phyloP scores from a whole-genome alignment of 2,797 vertebrate species.

The Leptoclinus maculatus region DNA sequence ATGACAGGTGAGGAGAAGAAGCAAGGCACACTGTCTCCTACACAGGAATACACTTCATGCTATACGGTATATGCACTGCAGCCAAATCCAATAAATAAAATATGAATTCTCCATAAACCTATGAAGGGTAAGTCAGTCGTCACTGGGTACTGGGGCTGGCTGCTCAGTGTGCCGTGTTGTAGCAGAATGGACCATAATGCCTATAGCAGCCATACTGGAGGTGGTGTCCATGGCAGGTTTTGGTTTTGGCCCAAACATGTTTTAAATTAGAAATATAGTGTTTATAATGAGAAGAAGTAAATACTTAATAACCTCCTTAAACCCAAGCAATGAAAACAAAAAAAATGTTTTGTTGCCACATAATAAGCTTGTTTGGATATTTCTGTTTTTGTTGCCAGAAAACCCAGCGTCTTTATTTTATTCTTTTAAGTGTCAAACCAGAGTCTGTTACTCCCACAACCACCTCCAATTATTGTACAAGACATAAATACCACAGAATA shows the following conservation, averaged over 20 bases:
- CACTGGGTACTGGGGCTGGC: slow-evolving; percentile 10
- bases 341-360: neutral
- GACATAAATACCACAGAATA: slow-evolving; percentile 12
- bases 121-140: slow-evolving; percentile 17
- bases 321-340: neutral
- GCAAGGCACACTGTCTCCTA: slow-evolving; percentile 31
- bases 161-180: slow-evolving; percentile 26
- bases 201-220: slow-evolving; percentile 13
- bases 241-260: slow-evolving; percentile 11
- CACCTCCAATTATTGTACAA: neutral
- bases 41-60: slow-evolving; percentile 31
- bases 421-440: neutral
- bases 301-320: neutral
- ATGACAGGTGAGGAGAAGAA: slow-evolving; percentile 46
- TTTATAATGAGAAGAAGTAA: neutral
- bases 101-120: slow-evolving; percentile 34
- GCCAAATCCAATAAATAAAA: slow-evolving; percentile 48
- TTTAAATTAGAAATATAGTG: neutral
- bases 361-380: neutral
- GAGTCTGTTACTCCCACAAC: neutral
- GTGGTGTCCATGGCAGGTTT: neutral
- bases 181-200: slow-evolving; percentile 28
- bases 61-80: slow-evolving; percentile 36
- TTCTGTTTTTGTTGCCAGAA: neutral
- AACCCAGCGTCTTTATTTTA: neutral